Percentiles rank a stretch among this genome's conserved stretches.
phyloP scores from a whole-genome alignment of 2,113 vertebrate species.

The Dolichallabes microphthalmus region DNA sequence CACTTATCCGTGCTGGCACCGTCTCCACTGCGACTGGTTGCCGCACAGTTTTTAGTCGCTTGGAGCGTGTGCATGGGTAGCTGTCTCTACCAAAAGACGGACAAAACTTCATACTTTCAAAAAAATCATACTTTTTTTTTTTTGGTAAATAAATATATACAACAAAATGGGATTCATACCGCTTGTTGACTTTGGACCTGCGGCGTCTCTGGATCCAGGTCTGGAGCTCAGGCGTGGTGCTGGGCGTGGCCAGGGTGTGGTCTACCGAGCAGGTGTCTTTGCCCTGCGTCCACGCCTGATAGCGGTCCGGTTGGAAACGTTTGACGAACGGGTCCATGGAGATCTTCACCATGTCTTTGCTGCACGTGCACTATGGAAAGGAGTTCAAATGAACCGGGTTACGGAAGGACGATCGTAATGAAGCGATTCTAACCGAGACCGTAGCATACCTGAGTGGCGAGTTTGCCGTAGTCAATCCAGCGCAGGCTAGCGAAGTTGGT shows the following conservation, averaged over 20 bases:
- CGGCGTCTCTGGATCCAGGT: conserved; percentile 82
- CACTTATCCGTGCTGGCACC: conserved; percentile 54
- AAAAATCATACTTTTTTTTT: too few relatives aligned
- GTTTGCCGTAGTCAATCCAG: conserved; percentile 98
- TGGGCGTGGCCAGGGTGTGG: conserved; percentile 87
- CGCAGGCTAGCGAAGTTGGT: conserved; percentile 94
- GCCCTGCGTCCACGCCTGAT: conserved; percentile 89
- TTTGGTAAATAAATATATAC: too few relatives aligned
- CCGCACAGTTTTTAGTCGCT: conserved; percentile 82
- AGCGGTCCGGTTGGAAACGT: conserved; percentile 94
- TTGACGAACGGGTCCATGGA: conserved; percentile 97
- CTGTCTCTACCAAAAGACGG: conserved; percentile 65
- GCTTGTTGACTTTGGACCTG: conserved; percentile 68
- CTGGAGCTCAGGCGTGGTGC: conserved; percentile 86
- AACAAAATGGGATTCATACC: conserved; percentile 63
- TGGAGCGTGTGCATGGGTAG: conserved; percentile 80
- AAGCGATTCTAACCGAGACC: neutral
- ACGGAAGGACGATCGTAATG: neutral
- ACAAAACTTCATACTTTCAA: too few relatives aligned
- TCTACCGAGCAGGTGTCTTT: conserved; percentile 87
- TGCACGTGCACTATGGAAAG: conserved; percentile 85
- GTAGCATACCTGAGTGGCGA: conserved; percentile 75
- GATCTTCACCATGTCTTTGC: conserved; percentile 96
- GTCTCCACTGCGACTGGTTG: conserved; percentile 65
- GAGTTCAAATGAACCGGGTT: too few relatives aligned